A percentile compares a stretch with the other conserved stretches of the same genome.
These are phyloP conservation scores for Anolis sagrei DNA, from an alignment of 2,113 vertebrate species.

Conservation along the genomic window DNA sequence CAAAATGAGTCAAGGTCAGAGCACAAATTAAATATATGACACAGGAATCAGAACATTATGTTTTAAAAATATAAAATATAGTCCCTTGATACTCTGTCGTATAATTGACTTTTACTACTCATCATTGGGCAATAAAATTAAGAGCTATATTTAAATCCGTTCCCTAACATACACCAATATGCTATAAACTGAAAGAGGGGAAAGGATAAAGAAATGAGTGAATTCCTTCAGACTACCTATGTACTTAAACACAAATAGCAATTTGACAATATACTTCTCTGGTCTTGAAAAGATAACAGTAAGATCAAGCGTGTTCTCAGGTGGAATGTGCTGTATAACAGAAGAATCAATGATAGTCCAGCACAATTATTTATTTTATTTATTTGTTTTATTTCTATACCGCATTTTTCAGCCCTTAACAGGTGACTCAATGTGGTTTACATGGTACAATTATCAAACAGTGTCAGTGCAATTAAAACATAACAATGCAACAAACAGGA, in stretches of 20 bases:
- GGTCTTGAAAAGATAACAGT: constrained; percentile 51
- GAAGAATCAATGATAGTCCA: constrained; percentile 44
- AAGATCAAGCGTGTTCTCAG: constrained; percentile 47
- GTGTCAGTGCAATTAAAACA: no score
- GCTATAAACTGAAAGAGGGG: constrained; percentile 37
- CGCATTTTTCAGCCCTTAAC: no score
- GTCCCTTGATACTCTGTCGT: constrained; percentile 11
- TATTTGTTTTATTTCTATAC: no score
- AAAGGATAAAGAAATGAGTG: constrained; percentile 50
- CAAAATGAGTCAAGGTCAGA: constrained; percentile 49
- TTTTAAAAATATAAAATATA: constrained; percentile 45
- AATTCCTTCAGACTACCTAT: constrained; percentile 60
- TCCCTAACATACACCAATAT: constrained; percentile 48
- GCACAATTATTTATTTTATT: constrained; percentile 27
- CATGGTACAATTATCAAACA: no score
- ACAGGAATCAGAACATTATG: constrained; percentile 29
- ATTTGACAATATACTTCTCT: constrained; percentile 64
- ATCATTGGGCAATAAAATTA: constrained; percentile 41
- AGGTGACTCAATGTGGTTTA: no score
- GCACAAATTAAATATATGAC: constrained; percentile 34
- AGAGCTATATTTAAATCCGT: constrained; percentile 43
- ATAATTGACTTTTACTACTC: constrained; percentile 54
- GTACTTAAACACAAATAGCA: constrained; percentile 63
- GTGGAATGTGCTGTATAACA: constrained; percentile 16
- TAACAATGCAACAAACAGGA: no score